Evolutionary conservation across 2,797 vertebrate genomes (phyloP).

Genomic region (Harpagifer antarcticus): DNA sequence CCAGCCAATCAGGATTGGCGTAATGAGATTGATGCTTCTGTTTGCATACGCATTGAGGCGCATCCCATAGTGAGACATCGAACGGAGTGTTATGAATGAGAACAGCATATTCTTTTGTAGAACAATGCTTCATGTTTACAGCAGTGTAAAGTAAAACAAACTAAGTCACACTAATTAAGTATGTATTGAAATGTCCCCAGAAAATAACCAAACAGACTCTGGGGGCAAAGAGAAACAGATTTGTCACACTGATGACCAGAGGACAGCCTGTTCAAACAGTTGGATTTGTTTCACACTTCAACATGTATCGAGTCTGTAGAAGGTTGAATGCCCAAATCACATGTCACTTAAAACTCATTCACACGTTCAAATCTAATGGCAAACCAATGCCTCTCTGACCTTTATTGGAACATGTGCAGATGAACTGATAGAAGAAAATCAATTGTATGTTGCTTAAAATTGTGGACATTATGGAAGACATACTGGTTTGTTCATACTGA

Average conservation of each 20-base stretch:
- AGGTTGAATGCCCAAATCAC: slow-evolving; percentile 51
- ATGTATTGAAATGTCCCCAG: slow-evolving; percentile 25
- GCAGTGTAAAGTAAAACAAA: slow-evolving; percentile 25
- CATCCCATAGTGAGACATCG: too few relatives aligned
- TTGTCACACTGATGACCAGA: slow-evolving; percentile 37
- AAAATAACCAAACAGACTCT: slow-evolving; percentile 17
- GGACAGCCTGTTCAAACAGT: slow-evolving; percentile 39
- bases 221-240: slow-evolving; percentile 30
- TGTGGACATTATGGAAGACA: slow-evolving; percentile 23
- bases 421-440: slow-evolving; percentile 38
- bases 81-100: too few relatives aligned
- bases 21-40: too few relatives aligned
- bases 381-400: slow-evolving; percentile 41
- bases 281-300: slow-evolving; percentile 47
- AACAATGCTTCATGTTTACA: background rate
- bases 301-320: slow-evolving; percentile 44
- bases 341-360: slow-evolving; percentile 45
- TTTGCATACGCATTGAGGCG: too few relatives aligned
- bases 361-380: slow-evolving; percentile 48
- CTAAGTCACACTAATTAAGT: slow-evolving; percentile 31
- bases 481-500: background rate
- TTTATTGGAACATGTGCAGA: slow-evolving; percentile 34
- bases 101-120: background rate
- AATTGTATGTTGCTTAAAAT: slow-evolving; percentile 32
- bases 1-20: too few relatives aligned